Conservation (phyloP, 2,797 vertebrate genomes). For the Masticophis lateralis region DNA sequence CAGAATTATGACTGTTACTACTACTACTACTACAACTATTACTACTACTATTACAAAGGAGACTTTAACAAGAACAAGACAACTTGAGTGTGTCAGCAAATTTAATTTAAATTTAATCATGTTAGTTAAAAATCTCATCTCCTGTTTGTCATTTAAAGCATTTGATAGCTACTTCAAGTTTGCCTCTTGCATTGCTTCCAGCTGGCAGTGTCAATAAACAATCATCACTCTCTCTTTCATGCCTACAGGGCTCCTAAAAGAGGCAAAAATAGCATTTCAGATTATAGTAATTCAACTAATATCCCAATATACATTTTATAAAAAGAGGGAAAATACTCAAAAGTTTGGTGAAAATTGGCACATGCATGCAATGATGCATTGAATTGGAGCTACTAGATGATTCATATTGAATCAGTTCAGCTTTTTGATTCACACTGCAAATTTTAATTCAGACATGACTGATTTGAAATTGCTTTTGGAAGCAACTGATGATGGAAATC, state of each 20-base stretch:
- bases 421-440: neutral
- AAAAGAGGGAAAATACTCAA: constrained; percentile 35
- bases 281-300: constrained; percentile 43
- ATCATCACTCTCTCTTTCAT: constrained; percentile 43
- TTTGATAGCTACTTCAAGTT: constrained; percentile 42
- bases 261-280: constrained; percentile 48
- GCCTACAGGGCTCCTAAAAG: constrained; percentile 47
- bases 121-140: constrained; percentile 30
- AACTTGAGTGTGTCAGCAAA: neutral
- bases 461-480: neutral
- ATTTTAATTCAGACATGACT: neutral
- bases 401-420: neutral
- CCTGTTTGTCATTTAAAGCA: constrained; percentile 29
- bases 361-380: neutral
- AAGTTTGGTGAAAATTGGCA: constrained; percentile 32
- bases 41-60: neutral
- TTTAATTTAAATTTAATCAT: neutral
- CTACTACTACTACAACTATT: neutral
- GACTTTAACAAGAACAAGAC: neutral
- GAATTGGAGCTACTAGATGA: neutral
- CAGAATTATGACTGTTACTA: neutral
- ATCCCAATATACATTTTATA: rapidly evolving
- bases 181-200: constrained; percentile 54
- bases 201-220: constrained; percentile 42
- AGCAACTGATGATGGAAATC: neutral